Base-by-base conservation (phyloP, 2,113 vertebrate species). In the Melanotaenia duboulayi region DNA sequence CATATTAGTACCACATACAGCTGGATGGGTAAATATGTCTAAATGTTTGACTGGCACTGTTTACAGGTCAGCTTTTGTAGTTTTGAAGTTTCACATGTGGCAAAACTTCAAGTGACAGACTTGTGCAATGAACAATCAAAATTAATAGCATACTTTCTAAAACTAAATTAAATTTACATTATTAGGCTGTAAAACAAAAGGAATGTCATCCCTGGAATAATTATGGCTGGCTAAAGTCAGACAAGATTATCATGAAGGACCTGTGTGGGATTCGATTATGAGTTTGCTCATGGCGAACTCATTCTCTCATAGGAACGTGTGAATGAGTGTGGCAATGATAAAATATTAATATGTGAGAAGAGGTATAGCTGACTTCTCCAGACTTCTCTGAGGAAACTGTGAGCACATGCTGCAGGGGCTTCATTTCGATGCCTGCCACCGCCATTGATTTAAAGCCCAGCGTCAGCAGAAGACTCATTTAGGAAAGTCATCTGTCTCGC, bases 391-490 rank as follows among this genome's bases (percentile, higher is more conserved):
- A 80, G 72, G 72, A 81, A 88, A 76, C 72, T 37, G 60, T 59
- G 72, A 82, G 51, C 76, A 60, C 76, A 78, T 66, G 85, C 86
- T 88, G 76, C 80, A 80, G 83, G 83, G 74, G 57, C 75, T 87
- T 87, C 83, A 85, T 90, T 89, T 82, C 89, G 64, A 65, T 49
- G 37, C 76, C 85, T 86, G 86, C 71, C 88, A 87, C 80, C 37
- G 5, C 68, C 86, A 87, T 87, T 90, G 91, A 92, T 92, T 90
- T 87, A 87, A 78, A 71, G 80, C 64, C 88, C 77, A 1, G 72
- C 66, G 11, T 85, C 86, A 86, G 84, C 84, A 78, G 81, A 69
- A 84, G 85, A 67, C 80, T 90, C 81, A 90, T 90, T 85, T 82
- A 83, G 84, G 74, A 79, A 82, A 86, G 86, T 86, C 84, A 83